phyloP scores from a whole-genome alignment of 2,797 vertebrate species.

The Smutsia temminckii region DNA sequence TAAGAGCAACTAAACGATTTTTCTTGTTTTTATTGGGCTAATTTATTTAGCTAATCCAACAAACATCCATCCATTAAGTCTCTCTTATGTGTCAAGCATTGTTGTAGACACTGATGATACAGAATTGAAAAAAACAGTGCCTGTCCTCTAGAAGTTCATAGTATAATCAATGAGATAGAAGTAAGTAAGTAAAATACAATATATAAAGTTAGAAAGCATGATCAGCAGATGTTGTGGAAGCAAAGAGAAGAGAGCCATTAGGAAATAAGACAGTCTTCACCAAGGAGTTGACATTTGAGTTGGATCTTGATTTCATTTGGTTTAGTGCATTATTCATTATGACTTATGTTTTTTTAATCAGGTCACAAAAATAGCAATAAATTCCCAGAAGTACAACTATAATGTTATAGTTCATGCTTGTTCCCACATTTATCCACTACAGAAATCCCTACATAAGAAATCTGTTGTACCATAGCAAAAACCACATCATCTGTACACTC shows the following conservation, averaged over 20 bases:
- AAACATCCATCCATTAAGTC: not conserved
- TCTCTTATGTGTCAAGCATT: not conserved
- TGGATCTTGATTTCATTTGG: not conserved
- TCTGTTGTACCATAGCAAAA: not conserved
- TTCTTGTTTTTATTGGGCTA: constrained; percentile 1
- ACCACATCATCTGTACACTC: not conserved
- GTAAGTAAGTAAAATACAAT: not conserved
- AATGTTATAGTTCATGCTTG: not conserved
- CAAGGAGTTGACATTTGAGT: not conserved
- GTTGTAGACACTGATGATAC: not conserved
- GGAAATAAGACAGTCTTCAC: constrained; percentile 23
- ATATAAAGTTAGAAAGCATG: not conserved
- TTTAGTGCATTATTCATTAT: not conserved
- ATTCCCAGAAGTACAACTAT: not conserved
- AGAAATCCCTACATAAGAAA: constrained; percentile 23
- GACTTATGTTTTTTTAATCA: not conserved
- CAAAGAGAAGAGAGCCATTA: not conserved
- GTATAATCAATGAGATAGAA: not conserved
- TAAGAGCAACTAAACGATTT: not conserved
- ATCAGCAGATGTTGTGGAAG: not conserved
- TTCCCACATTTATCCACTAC: not conserved
- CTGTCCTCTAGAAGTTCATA: not conserved
- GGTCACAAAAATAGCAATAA: constrained; percentile 6
- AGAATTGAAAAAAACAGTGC: not conserved
- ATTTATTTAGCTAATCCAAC: constrained; percentile 19